Evolutionary conservation across 1,140 invertebrate species (phyloP).

Genomic region (Orchesella cincta): DNA sequence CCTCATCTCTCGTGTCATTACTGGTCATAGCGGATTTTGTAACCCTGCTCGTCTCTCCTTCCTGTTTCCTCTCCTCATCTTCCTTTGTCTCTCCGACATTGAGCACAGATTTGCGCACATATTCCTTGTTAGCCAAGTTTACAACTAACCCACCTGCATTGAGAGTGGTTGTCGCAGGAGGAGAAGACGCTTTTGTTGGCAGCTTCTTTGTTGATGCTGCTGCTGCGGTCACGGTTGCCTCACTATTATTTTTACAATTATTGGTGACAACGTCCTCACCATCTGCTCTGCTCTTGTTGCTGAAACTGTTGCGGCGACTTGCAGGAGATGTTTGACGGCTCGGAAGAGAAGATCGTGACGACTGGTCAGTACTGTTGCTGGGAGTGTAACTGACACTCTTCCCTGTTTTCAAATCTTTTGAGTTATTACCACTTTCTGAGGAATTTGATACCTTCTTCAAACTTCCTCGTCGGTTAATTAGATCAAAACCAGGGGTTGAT

Average conservation of each 20-base stretch:
- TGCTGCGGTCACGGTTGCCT: background rate
- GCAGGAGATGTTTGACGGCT: conserved; percentile 19
- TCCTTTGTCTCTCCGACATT: conserved; percentile 41
- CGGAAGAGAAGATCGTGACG: conserved; percentile 26
- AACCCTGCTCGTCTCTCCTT: conserved; percentile 24
- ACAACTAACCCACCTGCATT: conserved; percentile 33
- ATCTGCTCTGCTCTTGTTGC: conserved; percentile 8
- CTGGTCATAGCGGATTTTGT: background rate
- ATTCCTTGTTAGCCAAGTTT: conserved; percentile 46
- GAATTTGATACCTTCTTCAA: background rate
- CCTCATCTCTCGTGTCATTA: background rate
- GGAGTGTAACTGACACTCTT: background rate
- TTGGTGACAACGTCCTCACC: background rate
- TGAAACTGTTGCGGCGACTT: conserved; percentile 1
- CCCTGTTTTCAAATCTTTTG: background rate
- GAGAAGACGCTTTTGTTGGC: background rate
- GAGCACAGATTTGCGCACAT: conserved; percentile 43
- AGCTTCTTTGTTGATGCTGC: conserved; percentile 16
- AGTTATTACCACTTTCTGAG: background rate
- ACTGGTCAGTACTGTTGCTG: conserved; percentile 6
- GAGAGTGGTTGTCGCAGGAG: background rate
- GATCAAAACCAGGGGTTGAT: background rate
- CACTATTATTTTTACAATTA: background rate
- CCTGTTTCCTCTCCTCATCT: conserved; percentile 44
- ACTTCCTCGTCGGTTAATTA: background rate